These are phyloP conservation scores for Cryptotermes secundus DNA, from an alignment of 1,140 invertebrate genomes.

Conservation along the genomic window DNA sequence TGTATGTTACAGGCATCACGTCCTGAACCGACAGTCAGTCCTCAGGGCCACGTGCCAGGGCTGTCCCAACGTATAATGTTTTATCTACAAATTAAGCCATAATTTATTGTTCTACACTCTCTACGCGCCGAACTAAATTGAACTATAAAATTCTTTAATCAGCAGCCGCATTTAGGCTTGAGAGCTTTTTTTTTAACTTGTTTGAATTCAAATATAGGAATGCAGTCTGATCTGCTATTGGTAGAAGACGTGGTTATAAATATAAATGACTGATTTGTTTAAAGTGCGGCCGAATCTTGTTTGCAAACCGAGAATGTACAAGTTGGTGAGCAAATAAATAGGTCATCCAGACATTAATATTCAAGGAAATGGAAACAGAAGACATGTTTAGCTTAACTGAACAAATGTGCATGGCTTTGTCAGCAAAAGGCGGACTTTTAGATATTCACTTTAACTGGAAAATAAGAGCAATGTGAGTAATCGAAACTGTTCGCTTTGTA, in stretches of 20 bases:
- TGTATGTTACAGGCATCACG: neutral
- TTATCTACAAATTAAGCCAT: constrained; percentile 17
- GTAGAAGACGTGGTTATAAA: neutral
- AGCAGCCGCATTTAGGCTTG: neutral
- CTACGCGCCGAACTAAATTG: neutral
- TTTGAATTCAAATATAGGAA: neutral
- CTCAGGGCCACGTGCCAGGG: neutral
- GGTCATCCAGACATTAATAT: neutral
- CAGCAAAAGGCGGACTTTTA: neutral
- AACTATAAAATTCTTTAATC: neutral
- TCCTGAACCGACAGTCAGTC: neutral
- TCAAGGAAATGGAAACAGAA: neutral
- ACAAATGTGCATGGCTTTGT: neutral
- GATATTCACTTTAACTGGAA: neutral
- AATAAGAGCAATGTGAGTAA: neutral
- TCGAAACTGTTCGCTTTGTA: too few species aligned
- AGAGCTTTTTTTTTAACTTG: neutral
- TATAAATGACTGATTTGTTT: neutral
- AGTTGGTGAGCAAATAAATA: neutral
- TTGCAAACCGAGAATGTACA: neutral
- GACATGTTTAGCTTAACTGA: neutral
- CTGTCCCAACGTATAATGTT: neutral
- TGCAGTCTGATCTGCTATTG: neutral
- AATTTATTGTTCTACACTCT: neutral
- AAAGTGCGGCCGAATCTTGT: neutral